Evolutionary conservation across 2,797 vertebrate genomes (phyloP).

Genomic region (Sparus aurata): DNA sequence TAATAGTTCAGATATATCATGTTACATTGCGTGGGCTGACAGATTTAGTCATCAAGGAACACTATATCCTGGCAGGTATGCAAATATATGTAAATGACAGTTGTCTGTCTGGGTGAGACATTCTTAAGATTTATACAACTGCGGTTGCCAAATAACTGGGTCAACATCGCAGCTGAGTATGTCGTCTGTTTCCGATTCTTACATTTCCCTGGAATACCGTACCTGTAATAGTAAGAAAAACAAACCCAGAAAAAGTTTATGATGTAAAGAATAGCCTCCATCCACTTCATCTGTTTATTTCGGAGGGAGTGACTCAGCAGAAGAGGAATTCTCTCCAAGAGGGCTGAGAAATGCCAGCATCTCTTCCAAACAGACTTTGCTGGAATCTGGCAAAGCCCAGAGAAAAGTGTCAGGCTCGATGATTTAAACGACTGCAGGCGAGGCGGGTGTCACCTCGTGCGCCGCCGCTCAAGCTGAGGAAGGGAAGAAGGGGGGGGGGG

Average conservation of each 20-base stretch:
- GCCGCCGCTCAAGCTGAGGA: neutral
- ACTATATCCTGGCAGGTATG: conserved; percentile 70
- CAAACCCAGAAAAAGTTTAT: conserved; percentile 29
- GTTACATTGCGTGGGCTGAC: conserved; percentile 73
- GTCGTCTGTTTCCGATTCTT: conserved; percentile 64
- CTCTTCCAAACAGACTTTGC: conserved; percentile 59
- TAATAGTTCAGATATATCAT: conserved; percentile 76
- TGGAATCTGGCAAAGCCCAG: conserved; percentile 59
- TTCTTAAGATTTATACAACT: conserved; percentile 38
- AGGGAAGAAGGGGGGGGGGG: neutral
- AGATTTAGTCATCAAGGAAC: conserved; percentile 75
- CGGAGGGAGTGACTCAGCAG: conserved; percentile 63
- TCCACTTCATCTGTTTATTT: conserved; percentile 25
- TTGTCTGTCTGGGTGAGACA: conserved; percentile 63
- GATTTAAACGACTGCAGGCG: conserved; percentile 55
- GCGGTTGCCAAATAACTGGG: conserved; percentile 44
- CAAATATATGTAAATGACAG: conserved; percentile 75
- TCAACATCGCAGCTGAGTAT: conserved; percentile 39
- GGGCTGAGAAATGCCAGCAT: conserved; percentile 65
- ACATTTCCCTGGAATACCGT: conserved; percentile 21
- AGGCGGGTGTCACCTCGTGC: conserved; percentile 42
- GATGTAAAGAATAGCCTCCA: conserved; percentile 37
- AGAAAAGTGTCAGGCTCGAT: conserved; percentile 61
- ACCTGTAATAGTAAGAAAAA: conserved; percentile 44
- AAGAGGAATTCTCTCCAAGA: conserved; percentile 69